Base-by-base conservation (phyloP, 2,113 vertebrate genomes). In the Chroicocephalus ridibundus region DNA sequence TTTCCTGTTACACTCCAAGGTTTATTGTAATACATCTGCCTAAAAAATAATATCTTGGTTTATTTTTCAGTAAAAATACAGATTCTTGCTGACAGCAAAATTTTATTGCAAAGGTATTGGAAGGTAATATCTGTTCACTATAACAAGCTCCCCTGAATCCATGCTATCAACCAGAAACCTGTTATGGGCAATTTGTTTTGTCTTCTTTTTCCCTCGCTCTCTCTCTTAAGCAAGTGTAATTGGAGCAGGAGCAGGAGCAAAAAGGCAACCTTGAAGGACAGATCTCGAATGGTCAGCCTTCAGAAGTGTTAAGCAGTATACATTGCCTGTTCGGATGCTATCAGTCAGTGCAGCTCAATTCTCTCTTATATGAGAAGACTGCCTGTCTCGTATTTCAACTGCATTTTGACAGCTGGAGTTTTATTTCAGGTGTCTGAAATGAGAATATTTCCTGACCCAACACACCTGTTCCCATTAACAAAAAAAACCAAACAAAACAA, bases 61-160 rank as follows among this genome's bases (percentile, higher is more conserved):
- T 93, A 78, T 97, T 94, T 96, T 90, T 86, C 61, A 78, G 60
- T 86, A 86, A 94, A 96, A 95, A 81, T 81, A 94, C 54, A 18
- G 71, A 91, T 82, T 93, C 69, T 91, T 88, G 85, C 70, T 72
- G 80, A 80, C 44, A 96, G 91, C 47, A 82, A 82, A 75, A 92
- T 95, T 93, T 95, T 90, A 91, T 86, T 75, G 55, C 60, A 75
- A 40, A 81, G 32, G 18, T 64, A 92, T 75, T 88, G 81, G 64
- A 86, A 95, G 95, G 38, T 86, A 82, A 77, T 78, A 40, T 86
- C 82, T 91, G 64, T 65, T 84, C 61, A 60, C 49, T 88, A 22
- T 86, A 83, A 96, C 93, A 90, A 92, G 89, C 17, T 95, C 9
- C 38, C 32, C 36, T 78, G 58, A 91, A 93, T 86, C 82, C n/a